Base-by-base conservation (phyloP, 2,113 vertebrate species). In the Pachycephala philippinensis region DNA sequence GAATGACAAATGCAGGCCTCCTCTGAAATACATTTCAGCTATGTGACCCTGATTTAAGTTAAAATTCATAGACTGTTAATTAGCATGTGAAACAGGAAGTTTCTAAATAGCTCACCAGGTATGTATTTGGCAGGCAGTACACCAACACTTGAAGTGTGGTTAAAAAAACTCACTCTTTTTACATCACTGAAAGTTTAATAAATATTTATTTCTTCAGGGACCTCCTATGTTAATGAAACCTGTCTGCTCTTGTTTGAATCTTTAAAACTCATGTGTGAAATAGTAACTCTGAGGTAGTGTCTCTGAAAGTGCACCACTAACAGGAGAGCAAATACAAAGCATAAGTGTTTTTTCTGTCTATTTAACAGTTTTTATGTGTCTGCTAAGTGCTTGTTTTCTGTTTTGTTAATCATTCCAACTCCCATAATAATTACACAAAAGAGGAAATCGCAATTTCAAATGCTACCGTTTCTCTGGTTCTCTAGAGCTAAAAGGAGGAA, bases 11-110 rank as follows among this genome's bases (percentile, higher is more conserved):
- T 16, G 71, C 96, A 94, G 95, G 78, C 89, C 81, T 95, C 50
- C 61, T 75, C 85, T 71, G 77, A 87, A 50, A 68, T 65, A 65
- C 12, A 3, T 80, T 92, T 80, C 22, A 87, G 95, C 90, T 95
- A 52, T 35, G 24, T 96, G 91, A 97, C 92, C 95, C 87, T 74
- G 82, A 95, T 93, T 93, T 76, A 91, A 95, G 96, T 94, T 97
- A 96, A 96, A 93, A 97, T 97, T 96, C 96, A 96, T 93, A 96
- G 96, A 90, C 97, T 97, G 95, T 96, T 97, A 97, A 97, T 98
- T 98, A 98, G 85, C 92, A 71, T 86, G 90, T 95, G 93, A 87
- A 94, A 93, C 96, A 97, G 97, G 98, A 97, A 94, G 97, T 93
- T 96, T 97, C 97, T 97, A 95, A 97, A 97, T 89, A 96, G 95